A percentile compares a stretch with the other conserved stretches of the same genome.
Evolutionary conservation across 2,888 invertebrate species (phyloP).

Genomic region (Anarsia innoxiella): DNA sequence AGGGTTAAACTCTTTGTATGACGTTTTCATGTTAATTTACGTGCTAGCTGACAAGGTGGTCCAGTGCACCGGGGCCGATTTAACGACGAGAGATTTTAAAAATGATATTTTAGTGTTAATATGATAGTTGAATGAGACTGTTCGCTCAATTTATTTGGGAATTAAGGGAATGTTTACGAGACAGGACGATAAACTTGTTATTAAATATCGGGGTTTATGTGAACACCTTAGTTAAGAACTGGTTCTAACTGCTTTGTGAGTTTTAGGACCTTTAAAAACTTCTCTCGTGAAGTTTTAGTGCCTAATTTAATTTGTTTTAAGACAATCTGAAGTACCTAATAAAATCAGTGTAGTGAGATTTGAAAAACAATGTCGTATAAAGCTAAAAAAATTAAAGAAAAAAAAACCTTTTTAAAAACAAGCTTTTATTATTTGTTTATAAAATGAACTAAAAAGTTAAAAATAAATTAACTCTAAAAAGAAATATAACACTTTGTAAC

Average conservation of each 20-base stretch:
- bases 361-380: too few relatives aligned
- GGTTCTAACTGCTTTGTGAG: constrained; percentile 6
- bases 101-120: constrained; percentile 69
- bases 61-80: constrained; percentile 34
- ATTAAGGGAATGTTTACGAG: constrained; percentile 32
- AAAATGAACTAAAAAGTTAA: too few relatives aligned
- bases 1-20: constrained; percentile 68
- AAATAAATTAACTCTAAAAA: too few relatives aligned
- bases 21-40: constrained; percentile 65
- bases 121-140: constrained; percentile 41
- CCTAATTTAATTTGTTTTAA: too few relatives aligned
- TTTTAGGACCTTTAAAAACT: background rate
- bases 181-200: constrained; percentile 18
- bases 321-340: too few relatives aligned
- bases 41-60: constrained; percentile 63
- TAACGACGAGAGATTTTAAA: constrained; percentile 40
- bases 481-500: too few relatives aligned
- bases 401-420: too few relatives aligned
- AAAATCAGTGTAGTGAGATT: too few relatives aligned
- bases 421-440: too few relatives aligned
- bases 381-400: too few relatives aligned
- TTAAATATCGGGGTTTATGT: constrained; percentile 14
- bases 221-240: constrained; percentile 12
- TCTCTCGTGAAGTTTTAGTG: too few relatives aligned
- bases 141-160: constrained; percentile 41